Conservation (phyloP, 37 sponge, comb jelly and placozoan species). For the Amphimedon queenslandica region DNA sequence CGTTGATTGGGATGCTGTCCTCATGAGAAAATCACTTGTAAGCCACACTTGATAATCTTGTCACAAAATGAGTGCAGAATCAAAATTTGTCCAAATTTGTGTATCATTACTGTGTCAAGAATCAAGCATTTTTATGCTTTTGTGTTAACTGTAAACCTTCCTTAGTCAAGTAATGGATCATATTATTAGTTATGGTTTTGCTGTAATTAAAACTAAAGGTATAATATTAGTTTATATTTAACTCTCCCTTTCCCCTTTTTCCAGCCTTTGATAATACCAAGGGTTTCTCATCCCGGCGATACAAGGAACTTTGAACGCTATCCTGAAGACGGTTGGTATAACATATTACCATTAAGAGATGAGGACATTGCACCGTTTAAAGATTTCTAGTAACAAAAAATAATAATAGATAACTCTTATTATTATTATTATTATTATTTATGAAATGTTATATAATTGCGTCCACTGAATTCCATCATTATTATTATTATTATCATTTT, state of each 20-base stretch:
- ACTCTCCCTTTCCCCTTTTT: neutral
- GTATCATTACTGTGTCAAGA: too few relatives aligned
- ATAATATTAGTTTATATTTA: neutral
- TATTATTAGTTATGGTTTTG: neutral
- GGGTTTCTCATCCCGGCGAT: slow-evolving; percentile 82
- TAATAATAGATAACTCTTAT: too few relatives aligned
- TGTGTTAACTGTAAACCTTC: too few relatives aligned
- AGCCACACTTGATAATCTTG: neutral
- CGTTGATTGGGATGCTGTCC: slow-evolving; percentile 84
- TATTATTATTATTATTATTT: too few relatives aligned
- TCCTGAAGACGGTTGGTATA: slow-evolving; percentile 91
- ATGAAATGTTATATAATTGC: too few relatives aligned
- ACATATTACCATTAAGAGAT: slow-evolving; percentile 63
- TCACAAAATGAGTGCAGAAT: neutral
- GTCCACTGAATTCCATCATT: too few relatives aligned
- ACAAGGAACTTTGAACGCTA: slow-evolving; percentile 89
- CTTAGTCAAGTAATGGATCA: too few relatives aligned
- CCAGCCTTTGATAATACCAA: slow-evolving; percentile 85
- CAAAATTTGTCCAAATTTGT: neutral
- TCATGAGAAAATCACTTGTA: slow-evolving; percentile 65
- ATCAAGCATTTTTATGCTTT: too few relatives aligned
- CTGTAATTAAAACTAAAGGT: neutral
- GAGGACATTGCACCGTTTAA: slow-evolving; percentile 59
- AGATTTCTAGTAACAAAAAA: slow-evolving; percentile 71
- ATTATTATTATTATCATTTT: too few relatives aligned